phyloP scores from a whole-genome alignment of 2,113 vertebrate genomes.

The Tachuris rubrigastra region DNA sequence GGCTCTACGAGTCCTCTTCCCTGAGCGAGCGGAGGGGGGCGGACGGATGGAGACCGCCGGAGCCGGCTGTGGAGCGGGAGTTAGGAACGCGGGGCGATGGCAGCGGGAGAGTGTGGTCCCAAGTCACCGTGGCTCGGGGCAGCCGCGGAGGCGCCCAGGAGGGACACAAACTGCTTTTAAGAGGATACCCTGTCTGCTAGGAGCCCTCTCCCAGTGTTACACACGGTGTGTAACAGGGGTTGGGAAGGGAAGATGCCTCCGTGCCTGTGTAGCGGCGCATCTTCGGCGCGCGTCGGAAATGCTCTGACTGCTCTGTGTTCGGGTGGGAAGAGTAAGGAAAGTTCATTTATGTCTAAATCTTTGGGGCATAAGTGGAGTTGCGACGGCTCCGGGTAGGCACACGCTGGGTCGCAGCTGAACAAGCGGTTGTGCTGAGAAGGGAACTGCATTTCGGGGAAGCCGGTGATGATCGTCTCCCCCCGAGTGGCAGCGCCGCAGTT shows the following conservation, averaged over 20 bases:
- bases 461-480: background rate
- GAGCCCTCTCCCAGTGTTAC: background rate
- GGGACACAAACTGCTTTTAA: background rate
- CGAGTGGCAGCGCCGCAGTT: background rate
- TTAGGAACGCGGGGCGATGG: background rate
- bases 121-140: background rate
- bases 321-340: background rate
- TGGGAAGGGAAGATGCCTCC: background rate
- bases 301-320: background rate
- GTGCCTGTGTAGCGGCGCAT: background rate
- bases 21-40: background rate
- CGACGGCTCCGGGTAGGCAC: background rate
- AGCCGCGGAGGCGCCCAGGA: background rate
- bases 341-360: fast-evolving
- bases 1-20: no score
- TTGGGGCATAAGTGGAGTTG: background rate
- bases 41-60: background rate
- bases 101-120: background rate
- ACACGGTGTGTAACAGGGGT: fast-evolving
- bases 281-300: background rate
- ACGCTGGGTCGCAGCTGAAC: background rate
- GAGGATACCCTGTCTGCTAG: background rate
- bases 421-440: background rate
- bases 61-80: background rate
- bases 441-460: background rate